Conservation (phyloP, 2,888 invertebrate species). For the Lasioglossum oenotherae region DNA sequence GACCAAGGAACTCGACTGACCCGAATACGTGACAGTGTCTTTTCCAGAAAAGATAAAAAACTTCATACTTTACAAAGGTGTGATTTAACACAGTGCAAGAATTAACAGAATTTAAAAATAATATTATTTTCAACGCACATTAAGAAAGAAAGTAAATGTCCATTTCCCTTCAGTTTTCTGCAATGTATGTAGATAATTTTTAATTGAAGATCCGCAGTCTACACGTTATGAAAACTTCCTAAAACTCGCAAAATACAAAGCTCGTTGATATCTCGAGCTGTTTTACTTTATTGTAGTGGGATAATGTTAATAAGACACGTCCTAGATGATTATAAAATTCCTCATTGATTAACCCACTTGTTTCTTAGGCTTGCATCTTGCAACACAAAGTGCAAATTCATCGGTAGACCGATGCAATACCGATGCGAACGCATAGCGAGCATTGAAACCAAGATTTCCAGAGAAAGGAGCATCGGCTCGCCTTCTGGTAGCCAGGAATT, state of each 20-base stretch:
- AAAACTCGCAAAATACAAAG: neutral
- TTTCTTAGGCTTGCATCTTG: no score
- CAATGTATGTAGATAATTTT: no score
- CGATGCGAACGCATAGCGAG: neutral
- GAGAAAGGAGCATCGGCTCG: neutral
- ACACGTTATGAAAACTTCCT: neutral
- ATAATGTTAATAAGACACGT: neutral
- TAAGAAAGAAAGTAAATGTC: no score
- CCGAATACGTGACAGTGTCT: neutral
- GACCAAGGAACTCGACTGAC: no score
- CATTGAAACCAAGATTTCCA: neutral
- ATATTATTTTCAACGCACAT: no score
- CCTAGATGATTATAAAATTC: neutral
- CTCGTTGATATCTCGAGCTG: neutral
- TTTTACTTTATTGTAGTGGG: neutral
- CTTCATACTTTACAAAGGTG: no score
- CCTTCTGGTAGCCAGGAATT: neutral
- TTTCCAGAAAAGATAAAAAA: no score
- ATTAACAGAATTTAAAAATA: no score
- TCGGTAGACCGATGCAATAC: neutral
- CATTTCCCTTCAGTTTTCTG: no score
- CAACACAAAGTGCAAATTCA: neutral
- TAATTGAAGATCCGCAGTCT: no score
- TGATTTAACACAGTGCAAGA: no score
- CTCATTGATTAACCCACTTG: neutral